Base-by-base conservation (phyloP, 2,113 vertebrate genomes). In the human (Homo sapiens) region DNA sequence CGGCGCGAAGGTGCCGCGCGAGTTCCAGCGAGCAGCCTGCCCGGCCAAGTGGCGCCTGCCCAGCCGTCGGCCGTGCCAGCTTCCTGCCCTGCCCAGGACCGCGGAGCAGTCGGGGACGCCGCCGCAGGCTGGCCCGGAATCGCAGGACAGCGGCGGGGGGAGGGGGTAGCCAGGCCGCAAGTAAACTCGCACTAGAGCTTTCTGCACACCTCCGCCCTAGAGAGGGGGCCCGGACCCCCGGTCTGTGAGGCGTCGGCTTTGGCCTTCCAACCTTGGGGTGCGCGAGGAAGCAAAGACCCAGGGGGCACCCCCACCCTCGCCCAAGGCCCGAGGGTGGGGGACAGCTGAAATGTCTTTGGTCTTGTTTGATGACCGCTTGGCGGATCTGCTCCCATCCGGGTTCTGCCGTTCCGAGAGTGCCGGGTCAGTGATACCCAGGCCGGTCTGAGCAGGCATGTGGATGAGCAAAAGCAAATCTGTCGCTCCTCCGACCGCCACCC, bases 81-180 rank as follows among this genome's bases (percentile, higher is more conserved):
- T 98, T 98, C 98, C 97, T 98, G 98, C 98, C 98, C 96, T 98
- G 98, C 98, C 98, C 98, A 95, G 86, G 88, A 98, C 96, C 94
- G 97, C 96, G 97, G 90, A 97, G 94, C 98, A 91, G 97, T 95
- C 32, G 57, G 91, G 96, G 97, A 98, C 13, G 79, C 94, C 96
- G 86, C 97, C 91, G 86, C 97, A 97, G 93, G 32, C 66, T 93
- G 81, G 96, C 97, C 96, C 73, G 83, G 96, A 68, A 87, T 90
- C 81, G 59, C 76, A 59, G 93, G 55, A 87, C 80, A 23, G 80
- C 40, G 5, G 48, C 52, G 55, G 85, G 48, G 43, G 66, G 79
- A 50, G 43, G n/a, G 86, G 64, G 82, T 52, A 35, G 48, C 18
- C 55, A 96, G 90, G 75, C 66, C 45, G 61, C 89, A 94, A 98